These are phyloP conservation scores for Nemoura dubitans DNA, from an alignment of 2,888 invertebrate species.

Conservation along the genomic window DNA sequence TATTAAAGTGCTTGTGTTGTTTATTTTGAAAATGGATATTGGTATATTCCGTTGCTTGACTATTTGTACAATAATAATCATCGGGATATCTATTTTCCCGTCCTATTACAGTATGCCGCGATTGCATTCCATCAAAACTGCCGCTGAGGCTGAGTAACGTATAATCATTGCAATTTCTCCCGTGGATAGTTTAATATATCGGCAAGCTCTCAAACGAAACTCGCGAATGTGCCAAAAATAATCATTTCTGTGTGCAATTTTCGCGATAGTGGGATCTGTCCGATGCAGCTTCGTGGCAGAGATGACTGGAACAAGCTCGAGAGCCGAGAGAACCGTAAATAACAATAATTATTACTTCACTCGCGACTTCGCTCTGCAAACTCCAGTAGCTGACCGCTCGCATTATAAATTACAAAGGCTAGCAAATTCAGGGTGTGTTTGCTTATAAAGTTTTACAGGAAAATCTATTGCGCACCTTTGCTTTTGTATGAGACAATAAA, in stretches of 20 bases:
- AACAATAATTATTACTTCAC: neutral
- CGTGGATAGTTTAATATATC: neutral
- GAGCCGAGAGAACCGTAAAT: neutral
- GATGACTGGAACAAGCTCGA: too few species aligned
- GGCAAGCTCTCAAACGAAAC: constrained; percentile 3
- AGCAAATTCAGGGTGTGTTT: neutral
- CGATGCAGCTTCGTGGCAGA: neutral
- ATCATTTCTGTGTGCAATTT: neutral
- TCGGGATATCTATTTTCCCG: constrained; percentile 13
- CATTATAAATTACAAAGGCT: neutral
- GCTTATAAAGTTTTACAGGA: neutral
- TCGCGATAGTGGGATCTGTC: neutral
- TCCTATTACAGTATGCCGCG: neutral
- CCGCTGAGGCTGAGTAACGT: neutral
- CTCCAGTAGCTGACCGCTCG: neutral
- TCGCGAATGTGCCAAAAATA: constrained; percentile 33
- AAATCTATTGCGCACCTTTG: neutral
- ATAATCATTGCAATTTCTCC: constrained; percentile 14
- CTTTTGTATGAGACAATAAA: constrained; percentile 5
- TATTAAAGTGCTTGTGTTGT: neutral
- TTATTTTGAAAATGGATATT: constrained; percentile 29
- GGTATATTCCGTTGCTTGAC: constrained; percentile 13
- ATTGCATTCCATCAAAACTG: neutral
- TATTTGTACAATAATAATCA: constrained; percentile 20
- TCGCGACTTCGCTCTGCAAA: neutral